These are phyloP conservation scores for Pollenia angustigena DNA, from an alignment of 2,888 invertebrate genomes.

Conservation along the genomic window DNA sequence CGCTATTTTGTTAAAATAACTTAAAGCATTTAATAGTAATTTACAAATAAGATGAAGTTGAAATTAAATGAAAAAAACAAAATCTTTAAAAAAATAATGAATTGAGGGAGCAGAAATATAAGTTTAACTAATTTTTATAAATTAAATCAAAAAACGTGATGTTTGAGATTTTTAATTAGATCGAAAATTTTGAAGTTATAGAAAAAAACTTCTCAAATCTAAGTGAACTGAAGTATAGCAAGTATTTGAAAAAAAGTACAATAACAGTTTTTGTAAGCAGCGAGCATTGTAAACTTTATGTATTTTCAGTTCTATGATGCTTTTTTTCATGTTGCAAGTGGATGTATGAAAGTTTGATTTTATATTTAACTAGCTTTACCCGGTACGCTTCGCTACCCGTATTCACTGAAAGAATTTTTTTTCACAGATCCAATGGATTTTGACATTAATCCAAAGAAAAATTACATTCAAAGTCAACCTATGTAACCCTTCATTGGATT, in stretches of 20 bases:
- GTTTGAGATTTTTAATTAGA: conserved; percentile 75
- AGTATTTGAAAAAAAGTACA: background rate
- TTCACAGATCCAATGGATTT: too few species aligned
- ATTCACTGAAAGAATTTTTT: too few species aligned
- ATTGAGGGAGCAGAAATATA: conserved; percentile 20
- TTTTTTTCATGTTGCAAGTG: background rate
- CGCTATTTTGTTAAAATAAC: conserved; percentile 2
- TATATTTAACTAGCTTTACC: background rate
- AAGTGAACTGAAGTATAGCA: background rate
- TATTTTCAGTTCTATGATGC: too few species aligned
- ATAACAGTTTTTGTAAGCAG: too few species aligned
- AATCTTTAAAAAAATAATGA: conserved; percentile 27
- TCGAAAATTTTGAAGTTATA: conserved; percentile 55
- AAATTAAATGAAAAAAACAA: conserved; percentile 42
- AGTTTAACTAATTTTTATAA: conserved; percentile 68
- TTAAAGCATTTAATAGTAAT: conserved; percentile 47
- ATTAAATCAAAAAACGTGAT: conserved; percentile 74
- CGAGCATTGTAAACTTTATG: too few species aligned
- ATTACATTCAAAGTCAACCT: too few species aligned
- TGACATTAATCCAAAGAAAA: too few species aligned
- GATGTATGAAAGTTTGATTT: background rate
- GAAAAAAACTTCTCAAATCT: background rate
- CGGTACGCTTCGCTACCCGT: too few species aligned
- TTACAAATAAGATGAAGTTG: conserved; percentile 59
- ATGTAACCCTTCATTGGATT: too few species aligned